Evolutionary conservation across 1,140 invertebrate species (phyloP), one percentile per base, ranked within the genome.

Genomic region (Drosophila dunni): DNA sequence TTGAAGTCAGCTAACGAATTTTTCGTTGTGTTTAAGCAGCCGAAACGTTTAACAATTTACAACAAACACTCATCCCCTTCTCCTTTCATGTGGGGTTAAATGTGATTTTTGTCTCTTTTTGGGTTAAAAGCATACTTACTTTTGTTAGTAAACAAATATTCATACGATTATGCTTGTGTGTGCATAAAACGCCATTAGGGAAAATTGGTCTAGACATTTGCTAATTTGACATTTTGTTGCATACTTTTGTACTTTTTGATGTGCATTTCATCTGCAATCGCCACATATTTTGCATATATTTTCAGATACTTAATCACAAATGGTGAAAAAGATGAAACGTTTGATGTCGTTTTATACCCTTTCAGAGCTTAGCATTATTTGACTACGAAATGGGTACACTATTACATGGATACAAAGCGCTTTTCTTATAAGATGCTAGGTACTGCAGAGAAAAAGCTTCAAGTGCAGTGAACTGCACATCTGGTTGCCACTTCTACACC

Each of bases 121-220:
- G 11, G 38, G 54, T 5, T 44, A 29, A 45, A 44, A 20, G 17
- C 7, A 9, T 17, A 42, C 40, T 13, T 20, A 20, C 24, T 29
- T 29, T 29, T 29, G 24, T 29, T 29, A 29, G 24, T 29, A 29
- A 29, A 29, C 24, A 29, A 29, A 29, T 29, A 29, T 29, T 29
- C 24, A 29, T 29, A 29, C 24, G 24, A 29, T 29, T 46, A 17
- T 46, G 13, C 4, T 7, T 46, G 9, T 29, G 33, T 54, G 15
- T 34, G 10, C 10, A 40, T 38, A 36, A 15, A 17, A 13, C 42
- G 67, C 70, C 63, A 81, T 78, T 86, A 69, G 58, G 42, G 60
- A 53, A 81, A 85, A 78, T 78, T 75, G 29, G 82, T 86, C 81
- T 86, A 85, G 81, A 85, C 75, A 54, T 61, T 61, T 40, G 15